Base-by-base conservation (phyloP, 2,797 vertebrate genomes). In the Syngnathus acus region DNA sequence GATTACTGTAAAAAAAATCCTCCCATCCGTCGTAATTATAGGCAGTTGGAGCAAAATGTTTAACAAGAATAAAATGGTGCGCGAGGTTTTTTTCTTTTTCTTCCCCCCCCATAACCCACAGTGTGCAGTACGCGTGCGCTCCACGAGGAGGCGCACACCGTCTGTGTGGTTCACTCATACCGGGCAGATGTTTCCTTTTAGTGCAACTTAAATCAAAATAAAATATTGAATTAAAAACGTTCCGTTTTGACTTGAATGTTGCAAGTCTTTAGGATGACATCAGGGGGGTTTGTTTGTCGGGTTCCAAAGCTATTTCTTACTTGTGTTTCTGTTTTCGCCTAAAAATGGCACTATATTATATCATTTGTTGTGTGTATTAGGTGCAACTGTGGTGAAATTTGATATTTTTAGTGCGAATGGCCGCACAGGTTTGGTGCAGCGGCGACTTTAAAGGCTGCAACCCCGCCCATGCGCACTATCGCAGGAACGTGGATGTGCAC, bases 401-500 rank as follows among this genome's bases (percentile, higher is more conserved):
- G 2, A 5, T 11, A 2, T 37, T 57, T 8, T 47, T 11, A 6
- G 39, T 17, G 23, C 45, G 26, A 32, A 26, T 9, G n/a, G 10
- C 10, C 39, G 17, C 9, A 19, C 14, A 9, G 10, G 26, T 38
- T 50, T 14, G 2, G 47, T 39, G 48, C 26, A 65, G 86, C 84
- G 82, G 86, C 84, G 72, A 84, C 89, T 89, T 90, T 89, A 89
- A 90, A 86, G 66, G 62, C 82, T 65, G 32, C 79, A 73, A 74
- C 89, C 86, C 86, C 89, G 89, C 89, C 89, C 85, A 86, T 88
- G 77, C 51, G 69, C 82, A 74, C 83, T 87, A 88, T 90, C 89
- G 86, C 88, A 88, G 87, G 88, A 86, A 87, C 86, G 87, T 86
- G 81, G 83, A 88, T 86, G 86, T 55, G 81, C 65, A 73, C 79